Conservation (phyloP, 92 coral and sea anemone genomes). For the Zoanthus gigantus region DNA sequence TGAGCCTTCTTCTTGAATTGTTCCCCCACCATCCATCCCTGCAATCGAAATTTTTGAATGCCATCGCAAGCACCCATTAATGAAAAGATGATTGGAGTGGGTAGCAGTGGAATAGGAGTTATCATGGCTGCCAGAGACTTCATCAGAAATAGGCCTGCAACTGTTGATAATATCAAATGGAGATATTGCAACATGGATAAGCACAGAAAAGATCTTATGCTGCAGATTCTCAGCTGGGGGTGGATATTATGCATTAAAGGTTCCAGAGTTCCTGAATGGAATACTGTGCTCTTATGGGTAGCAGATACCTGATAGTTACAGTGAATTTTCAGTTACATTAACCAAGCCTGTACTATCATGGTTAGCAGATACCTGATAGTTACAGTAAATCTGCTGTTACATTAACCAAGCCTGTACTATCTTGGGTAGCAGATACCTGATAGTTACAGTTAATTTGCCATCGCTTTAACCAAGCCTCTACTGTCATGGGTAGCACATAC, state of each 20-base stretch:
- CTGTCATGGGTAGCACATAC: too few relatives aligned
- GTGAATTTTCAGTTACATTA: too few relatives aligned
- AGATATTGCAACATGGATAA: constrained; percentile 49
- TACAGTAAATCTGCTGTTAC: too few relatives aligned
- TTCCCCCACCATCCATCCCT: constrained; percentile 36
- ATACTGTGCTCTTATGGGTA: too few relatives aligned
- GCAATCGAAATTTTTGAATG: constrained; percentile 64
- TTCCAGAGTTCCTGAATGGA: neutral
- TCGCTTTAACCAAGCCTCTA: neutral
- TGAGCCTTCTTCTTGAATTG: constrained; percentile 42
- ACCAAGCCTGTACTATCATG: too few relatives aligned
- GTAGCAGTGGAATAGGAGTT: constrained; percentile 26
- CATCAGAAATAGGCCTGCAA: constrained; percentile 40
- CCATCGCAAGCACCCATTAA: constrained; percentile 56
- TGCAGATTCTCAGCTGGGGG: constrained; percentile 46
- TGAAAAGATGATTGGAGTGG: constrained; percentile 44
- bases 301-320: too few relatives aligned
- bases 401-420: too few relatives aligned
- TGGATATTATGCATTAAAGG: neutral
- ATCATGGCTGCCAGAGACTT: constrained; percentile 8
- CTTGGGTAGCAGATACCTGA: too few relatives aligned
- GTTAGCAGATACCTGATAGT: too few relatives aligned
- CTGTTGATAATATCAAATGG: constrained; percentile 55
- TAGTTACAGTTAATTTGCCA: neutral
- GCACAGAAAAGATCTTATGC: constrained; percentile 61